Conservation (phyloP, 64 coral and sea anemone species). For the Pocillopora verrucosa region DNA sequence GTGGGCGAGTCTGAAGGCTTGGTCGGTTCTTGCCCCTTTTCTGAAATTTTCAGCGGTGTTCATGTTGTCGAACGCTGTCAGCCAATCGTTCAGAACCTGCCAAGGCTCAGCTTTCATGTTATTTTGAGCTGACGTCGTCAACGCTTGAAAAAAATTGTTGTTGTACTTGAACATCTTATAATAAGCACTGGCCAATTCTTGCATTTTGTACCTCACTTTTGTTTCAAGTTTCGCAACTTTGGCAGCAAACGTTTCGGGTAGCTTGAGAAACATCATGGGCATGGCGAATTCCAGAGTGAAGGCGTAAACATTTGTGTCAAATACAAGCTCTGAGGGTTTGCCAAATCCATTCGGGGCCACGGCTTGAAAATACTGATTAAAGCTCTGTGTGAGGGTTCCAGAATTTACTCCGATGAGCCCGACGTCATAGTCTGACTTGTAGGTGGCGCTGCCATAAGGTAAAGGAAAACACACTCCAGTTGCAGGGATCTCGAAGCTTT, state of each 20-base stretch:
- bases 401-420: no score
- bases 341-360: neutral
- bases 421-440: no score
- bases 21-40: no score
- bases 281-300: constrained; percentile 53
- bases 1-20: no score
- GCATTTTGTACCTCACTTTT: constrained; percentile 30
- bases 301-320: constrained; percentile 66
- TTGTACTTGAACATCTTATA: constrained; percentile 63
- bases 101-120: no score
- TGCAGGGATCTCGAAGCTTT: neutral
- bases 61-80: no score
- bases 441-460: no score
- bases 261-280: constrained; percentile 7
- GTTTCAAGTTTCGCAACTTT: neutral
- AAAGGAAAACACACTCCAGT: no score
- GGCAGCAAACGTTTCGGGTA: no score
- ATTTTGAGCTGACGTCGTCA: neutral
- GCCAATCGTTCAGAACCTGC: no score
- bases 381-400: no score
- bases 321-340: constrained; percentile 64
- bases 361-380: constrained; percentile 58
- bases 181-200: constrained; percentile 49
- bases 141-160: constrained; percentile 6
- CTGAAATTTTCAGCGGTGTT: no score